These are phyloP conservation scores for Tor tambroides DNA, from an alignment of 2,113 vertebrate species.

Conservation along the genomic window DNA sequence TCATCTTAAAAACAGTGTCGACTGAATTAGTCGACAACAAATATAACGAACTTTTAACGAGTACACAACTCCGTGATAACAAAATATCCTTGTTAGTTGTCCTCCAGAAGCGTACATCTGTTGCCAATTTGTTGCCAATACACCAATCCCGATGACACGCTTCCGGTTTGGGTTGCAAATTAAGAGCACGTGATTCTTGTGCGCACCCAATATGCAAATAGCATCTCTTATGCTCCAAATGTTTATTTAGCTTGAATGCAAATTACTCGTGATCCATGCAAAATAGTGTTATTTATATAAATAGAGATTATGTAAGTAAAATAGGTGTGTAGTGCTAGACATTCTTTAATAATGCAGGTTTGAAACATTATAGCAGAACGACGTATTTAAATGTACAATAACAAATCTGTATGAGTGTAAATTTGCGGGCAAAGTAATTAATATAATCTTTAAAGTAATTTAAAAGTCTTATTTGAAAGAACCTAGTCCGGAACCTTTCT, in stretches of 20 bases:
- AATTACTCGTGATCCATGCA: background rate
- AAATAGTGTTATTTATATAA: background rate
- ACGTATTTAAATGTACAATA: background rate
- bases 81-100: background rate
- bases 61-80: background rate
- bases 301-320: background rate
- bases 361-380: background rate
- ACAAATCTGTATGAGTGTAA: background rate
- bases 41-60: background rate
- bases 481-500: background rate
- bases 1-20: background rate
- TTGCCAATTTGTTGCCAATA: background rate
- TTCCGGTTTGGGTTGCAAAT: background rate
- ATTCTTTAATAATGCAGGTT: background rate
- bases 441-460: background rate
- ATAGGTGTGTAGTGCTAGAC: background rate
- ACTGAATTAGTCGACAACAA: background rate
- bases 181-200: background rate
- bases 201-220: background rate
- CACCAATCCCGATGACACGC: background rate
- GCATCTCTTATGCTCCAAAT: background rate
- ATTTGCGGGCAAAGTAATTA: background rate
- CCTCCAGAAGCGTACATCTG: background rate
- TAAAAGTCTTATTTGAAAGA: background rate
- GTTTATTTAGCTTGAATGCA: background rate